Base-by-base conservation (phyloP, 2,888 invertebrate species). In the Agrotis puta region DNA sequence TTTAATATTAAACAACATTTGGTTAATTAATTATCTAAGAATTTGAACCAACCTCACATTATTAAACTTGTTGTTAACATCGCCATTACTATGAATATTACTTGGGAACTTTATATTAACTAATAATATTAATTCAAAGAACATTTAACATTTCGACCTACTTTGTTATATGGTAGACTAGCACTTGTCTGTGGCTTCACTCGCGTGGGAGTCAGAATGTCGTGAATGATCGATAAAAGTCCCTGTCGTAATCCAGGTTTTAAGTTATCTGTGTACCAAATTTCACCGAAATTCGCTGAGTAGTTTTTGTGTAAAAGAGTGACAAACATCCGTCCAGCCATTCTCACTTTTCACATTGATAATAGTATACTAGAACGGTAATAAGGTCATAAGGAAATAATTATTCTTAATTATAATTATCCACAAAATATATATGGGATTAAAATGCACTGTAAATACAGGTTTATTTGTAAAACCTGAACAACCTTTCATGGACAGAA, bases 41-140 rank as follows among this genome's bases (percentile, higher is more conserved):
- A 63, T 56, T 18, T 51, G 27, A 78, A 74, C 81, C 78, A 73
- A 56, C 50, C 20, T 68, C 45, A 70, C 73, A 78, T 50, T 62
- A n/a, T 56, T 57, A 20, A 61, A 83, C 5, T 77, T 53, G 39
- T 62, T 64, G 27, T 77, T 48, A 74, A 74, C 65, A 72, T 84
- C 27, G 18, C 54, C 54, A 16, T 20, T 7, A 27, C 45, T 18
- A 43, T 18, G 66, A 54, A 50, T 11, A 56, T 75, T 33, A 66
- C 56, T 72, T 33, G 33, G 14, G 50, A 54, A 77, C 53, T 76
- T 13, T 18, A 14, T 74, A 22, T 27, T 39, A 27, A 57, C 14
- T 16, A 58, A 51, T 74, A 50, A 73, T 18, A 53, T 16, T 2
- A 9, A 16, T 27, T 64, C 18, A 3, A 47, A 33, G n/a, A 22